These are phyloP conservation scores for Fistularia tabacaria DNA, from an alignment of 2,797 vertebrate species.

Conservation along the genomic window DNA sequence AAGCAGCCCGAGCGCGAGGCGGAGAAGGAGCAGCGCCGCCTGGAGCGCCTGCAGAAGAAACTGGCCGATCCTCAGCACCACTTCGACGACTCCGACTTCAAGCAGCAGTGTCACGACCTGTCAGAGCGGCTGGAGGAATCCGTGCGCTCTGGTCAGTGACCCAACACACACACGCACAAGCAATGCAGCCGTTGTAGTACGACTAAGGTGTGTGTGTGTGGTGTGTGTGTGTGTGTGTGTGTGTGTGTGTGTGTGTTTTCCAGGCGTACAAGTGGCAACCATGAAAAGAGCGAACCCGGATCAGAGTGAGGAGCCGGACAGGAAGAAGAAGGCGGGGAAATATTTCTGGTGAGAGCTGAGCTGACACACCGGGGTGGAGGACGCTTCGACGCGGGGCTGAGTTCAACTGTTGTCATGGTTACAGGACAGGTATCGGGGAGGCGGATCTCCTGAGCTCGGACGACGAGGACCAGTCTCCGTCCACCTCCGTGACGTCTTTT, in stretches of 20 bases:
- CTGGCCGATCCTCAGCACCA: conserved; percentile 83
- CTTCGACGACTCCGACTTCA: conserved; percentile 80
- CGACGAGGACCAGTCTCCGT: conserved; percentile 46
- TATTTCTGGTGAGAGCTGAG: conserved; percentile 80
- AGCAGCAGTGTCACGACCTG: conserved; percentile 88
- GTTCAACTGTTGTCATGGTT: conserved; percentile 3
- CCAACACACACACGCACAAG: not conserved
- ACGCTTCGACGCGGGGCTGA: not conserved
- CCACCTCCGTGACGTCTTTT: conserved; percentile 9
- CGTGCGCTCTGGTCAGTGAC: conserved; percentile 82
- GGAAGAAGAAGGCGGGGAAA: conserved; percentile 40
- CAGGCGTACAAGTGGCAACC: conserved; percentile 77
- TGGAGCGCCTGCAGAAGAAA: conserved; percentile 85
- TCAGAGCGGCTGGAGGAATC: conserved; percentile 91
- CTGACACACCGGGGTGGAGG: not conserved
- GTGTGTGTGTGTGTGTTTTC: not conserved
- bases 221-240: no score
- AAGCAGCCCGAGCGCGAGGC: conserved; percentile 78
- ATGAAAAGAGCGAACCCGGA: conserved; percentile 68
- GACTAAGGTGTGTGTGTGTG: not conserved
- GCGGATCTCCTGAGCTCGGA: conserved; percentile 70
- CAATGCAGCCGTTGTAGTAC: not conserved
- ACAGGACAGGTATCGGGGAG: conserved; percentile 56
- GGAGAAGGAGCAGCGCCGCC: conserved; percentile 81
- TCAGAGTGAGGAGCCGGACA: conserved; percentile 42